Evolutionary conservation across 2,888 invertebrate genomes (phyloP), one percentile per base, ranked within the genome.

Genomic region (Rotaria macrura): DNA sequence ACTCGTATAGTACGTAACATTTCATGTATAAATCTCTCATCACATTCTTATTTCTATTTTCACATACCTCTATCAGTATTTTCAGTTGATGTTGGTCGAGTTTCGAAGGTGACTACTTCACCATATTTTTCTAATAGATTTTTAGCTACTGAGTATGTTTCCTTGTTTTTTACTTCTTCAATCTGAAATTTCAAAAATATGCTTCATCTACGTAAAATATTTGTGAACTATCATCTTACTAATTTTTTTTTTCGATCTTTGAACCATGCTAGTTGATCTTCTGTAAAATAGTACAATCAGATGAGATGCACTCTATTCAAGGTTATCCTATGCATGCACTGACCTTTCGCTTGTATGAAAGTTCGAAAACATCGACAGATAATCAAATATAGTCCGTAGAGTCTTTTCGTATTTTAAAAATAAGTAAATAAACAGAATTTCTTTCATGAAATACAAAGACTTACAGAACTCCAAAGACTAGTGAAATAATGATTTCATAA

Each of bases 231-330:
- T 65, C 0, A 25, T 25, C 40, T 43, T 43, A 79, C 79, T 20
- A 79, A 79, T 79, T 79, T 43, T 43, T 43, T 40, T 25, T 79
- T 79, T 43, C 79, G 40, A 43, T 79, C 79, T 79, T 79, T 79
- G 79, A 79, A 79, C n/a, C 25, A 79, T 43, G 40, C 23, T n/a
- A 79, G n/a, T 43, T 43, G 79, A 25, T 79, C 79, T 43, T 40
- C 79, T 79, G 34, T 5, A 65, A 65, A 38, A 79, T 23, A 43
- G n/a, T 34, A 43, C 1, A n/a, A 43, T 20, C 23, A 43, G 20
- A 65, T 3, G 9, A 72, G 38, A 49, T 12, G 14, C 5, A 7
- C 17, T 49, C 14, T 49, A 9, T 57, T 29, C 7, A 29, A 25
- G 0, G 23, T 25, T 57, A 25, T 57, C 9, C 10, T 57, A 34